These are phyloP conservation scores for Macaria liturata DNA, from an alignment of 2,888 invertebrate genomes.

Conservation along the genomic window DNA sequence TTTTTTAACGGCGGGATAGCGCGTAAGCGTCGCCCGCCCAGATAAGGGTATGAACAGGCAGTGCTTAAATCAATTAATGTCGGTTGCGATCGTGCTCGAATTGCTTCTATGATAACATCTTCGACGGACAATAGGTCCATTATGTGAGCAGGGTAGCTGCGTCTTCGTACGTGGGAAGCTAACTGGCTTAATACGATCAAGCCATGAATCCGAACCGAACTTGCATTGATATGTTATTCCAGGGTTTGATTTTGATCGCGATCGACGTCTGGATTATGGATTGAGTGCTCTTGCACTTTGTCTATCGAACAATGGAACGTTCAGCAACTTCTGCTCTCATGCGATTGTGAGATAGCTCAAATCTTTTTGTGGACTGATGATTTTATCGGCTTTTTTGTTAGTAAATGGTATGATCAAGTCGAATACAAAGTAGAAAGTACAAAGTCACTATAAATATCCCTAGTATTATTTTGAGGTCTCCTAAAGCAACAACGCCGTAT, in stretches of 20 bases:
- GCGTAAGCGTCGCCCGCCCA: slow-evolving; percentile 26
- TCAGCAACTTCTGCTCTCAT: slow-evolving; percentile 32
- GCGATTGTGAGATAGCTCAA: neutral
- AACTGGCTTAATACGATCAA: slow-evolving; percentile 55
- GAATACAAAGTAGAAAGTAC: no score
- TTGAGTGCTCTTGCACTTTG: slow-evolving; percentile 53
- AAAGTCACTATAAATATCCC: no score
- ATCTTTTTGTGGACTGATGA: no score
- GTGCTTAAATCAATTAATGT: slow-evolving; percentile 54
- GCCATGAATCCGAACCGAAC: slow-evolving; percentile 54
- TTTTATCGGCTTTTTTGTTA: no score
- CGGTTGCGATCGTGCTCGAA: slow-evolving; percentile 48
- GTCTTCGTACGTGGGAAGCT: slow-evolving; percentile 53
- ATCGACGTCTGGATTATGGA: slow-evolving; percentile 50
- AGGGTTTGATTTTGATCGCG: slow-evolving; percentile 56
- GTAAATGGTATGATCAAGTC: no score
- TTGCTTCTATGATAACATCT: slow-evolving; percentile 64
- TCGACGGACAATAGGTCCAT: slow-evolving; percentile 65
- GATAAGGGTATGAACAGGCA: slow-evolving; percentile 4
- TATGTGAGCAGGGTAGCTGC: slow-evolving; percentile 56
- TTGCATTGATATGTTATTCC: slow-evolving; percentile 64
- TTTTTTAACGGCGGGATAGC: slow-evolving; percentile 44
- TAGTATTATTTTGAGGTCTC: no score
- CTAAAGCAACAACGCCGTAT: no score
- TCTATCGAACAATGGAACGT: slow-evolving; percentile 42